Percentiles rank a stretch among this genome's conserved stretches.
Conservation (phyloP, 2,888 invertebrate genomes). For the Villa cingulata region DNA sequence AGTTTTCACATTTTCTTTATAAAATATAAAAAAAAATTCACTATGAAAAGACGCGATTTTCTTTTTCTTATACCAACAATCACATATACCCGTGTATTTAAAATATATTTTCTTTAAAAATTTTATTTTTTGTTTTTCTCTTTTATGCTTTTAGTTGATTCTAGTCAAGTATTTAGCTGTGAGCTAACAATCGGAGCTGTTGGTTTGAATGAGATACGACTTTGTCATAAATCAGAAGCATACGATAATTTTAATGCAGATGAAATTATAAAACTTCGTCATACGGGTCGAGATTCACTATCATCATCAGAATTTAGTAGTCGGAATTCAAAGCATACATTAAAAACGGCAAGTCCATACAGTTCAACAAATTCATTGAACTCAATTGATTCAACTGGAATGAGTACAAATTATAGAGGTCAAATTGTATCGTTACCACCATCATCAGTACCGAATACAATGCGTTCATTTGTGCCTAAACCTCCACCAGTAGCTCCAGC, state of each 20-base stretch:
- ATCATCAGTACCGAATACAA: slow-evolving; percentile 6
- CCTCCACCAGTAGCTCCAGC: slow-evolving; percentile 22
- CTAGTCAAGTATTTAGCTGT: slow-evolving; percentile 35
- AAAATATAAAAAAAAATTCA: no score
- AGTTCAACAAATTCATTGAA: slow-evolving; percentile 36
- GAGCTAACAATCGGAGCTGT: slow-evolving; percentile 35
- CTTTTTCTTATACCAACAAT: no score
- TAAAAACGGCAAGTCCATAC: slow-evolving; percentile 34
- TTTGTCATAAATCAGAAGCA: slow-evolving; percentile 33
- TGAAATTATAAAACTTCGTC: slow-evolving; percentile 28
- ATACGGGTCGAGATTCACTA: slow-evolving; percentile 31
- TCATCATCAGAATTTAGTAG: slow-evolving; percentile 35
- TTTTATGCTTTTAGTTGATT: slow-evolving; percentile 25
- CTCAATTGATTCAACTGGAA: slow-evolving; percentile 35
- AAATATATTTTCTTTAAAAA: neutral
- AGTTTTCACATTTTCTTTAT: no score
- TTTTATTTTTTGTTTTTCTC: neutral
- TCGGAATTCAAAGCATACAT: slow-evolving; percentile 31
- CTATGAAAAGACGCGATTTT: no score
- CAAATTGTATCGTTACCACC: slow-evolving; percentile 22
- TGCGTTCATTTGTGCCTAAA: neutral
- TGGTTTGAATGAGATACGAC: slow-evolving; percentile 33
- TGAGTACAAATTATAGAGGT: slow-evolving; percentile 27
- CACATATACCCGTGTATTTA: neutral
- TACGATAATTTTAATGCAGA: slow-evolving; percentile 33